Conservation (phyloP, 2,888 invertebrate genomes). For the Boloria euphrosyne region DNA sequence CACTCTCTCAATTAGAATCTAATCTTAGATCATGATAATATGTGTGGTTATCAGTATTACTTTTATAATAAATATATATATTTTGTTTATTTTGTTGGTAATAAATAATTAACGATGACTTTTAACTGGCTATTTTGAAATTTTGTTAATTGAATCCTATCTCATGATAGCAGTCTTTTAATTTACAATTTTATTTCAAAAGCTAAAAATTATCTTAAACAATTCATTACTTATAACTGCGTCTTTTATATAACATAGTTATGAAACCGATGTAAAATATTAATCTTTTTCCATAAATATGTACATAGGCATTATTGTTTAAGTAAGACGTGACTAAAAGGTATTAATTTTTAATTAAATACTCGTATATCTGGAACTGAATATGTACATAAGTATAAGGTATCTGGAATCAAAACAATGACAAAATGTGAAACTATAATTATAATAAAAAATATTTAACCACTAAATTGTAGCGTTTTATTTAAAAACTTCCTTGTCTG, state of each 20-base stretch:
- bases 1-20: background rate
- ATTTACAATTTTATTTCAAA: background rate
- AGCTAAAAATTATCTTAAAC: background rate
- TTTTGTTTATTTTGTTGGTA: background rate
- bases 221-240: too few relatives aligned
- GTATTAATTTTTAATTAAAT: too few relatives aligned
- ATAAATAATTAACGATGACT: conserved; percentile 18
- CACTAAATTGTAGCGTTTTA: background rate
- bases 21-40: background rate
- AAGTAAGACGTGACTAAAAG: too few relatives aligned
- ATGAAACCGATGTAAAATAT: too few relatives aligned
- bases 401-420: too few relatives aligned
- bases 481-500: background rate
- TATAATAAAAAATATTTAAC: background rate
- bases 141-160: conserved; percentile 16
- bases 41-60: conserved; percentile 20
- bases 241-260: too few relatives aligned
- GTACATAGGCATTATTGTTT: too few relatives aligned
- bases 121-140: conserved; percentile 32
- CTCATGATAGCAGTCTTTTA: background rate
- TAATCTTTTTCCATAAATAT: too few relatives aligned
- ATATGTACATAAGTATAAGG: too few relatives aligned
- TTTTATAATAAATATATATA: conserved; percentile 4
- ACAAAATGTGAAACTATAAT: too few relatives aligned
- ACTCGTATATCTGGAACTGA: too few relatives aligned